Percentiles rank a stretch among this genome's conserved stretches.
Conservation (phyloP, 1,140 invertebrate genomes). For the Neelides sp. region DNA sequence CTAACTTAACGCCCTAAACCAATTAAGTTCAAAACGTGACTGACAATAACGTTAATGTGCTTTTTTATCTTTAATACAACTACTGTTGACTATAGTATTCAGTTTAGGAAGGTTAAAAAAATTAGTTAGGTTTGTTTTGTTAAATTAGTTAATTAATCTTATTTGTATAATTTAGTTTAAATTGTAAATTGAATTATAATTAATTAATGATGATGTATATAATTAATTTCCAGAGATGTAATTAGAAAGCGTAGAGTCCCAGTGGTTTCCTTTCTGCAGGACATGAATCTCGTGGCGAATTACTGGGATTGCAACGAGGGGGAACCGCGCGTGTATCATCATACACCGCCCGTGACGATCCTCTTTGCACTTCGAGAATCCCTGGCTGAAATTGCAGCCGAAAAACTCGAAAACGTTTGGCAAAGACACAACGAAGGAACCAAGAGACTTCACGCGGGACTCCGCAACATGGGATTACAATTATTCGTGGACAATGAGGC, state of each 20-base stretch:
- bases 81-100: too few relatives aligned
- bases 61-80: too few relatives aligned
- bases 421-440: constrained; percentile 51
- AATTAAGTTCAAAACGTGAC: too few relatives aligned
- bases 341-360: constrained; percentile 61
- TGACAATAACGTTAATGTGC: too few relatives aligned
- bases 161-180: too few relatives aligned
- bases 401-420: constrained; percentile 57
- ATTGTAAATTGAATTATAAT: too few relatives aligned
- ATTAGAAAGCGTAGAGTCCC: constrained; percentile 48
- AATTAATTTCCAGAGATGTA: constrained; percentile 41
- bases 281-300: constrained; percentile 55
- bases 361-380: constrained; percentile 65
- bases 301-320: constrained; percentile 65
- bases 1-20: too few relatives aligned
- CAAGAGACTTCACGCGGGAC: constrained; percentile 48
- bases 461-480: constrained; percentile 50
- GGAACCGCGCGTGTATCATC: constrained; percentile 51
- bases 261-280: constrained; percentile 56
- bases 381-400: constrained; percentile 53
- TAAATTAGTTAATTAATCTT: too few relatives aligned
- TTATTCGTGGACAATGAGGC: constrained; percentile 53
- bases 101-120: too few relatives aligned
- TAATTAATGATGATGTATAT: too few relatives aligned
- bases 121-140: too few relatives aligned